Evolutionary conservation across 2,888 invertebrate genomes (phyloP).

Genomic region (Teleiodes luculella): DNA sequence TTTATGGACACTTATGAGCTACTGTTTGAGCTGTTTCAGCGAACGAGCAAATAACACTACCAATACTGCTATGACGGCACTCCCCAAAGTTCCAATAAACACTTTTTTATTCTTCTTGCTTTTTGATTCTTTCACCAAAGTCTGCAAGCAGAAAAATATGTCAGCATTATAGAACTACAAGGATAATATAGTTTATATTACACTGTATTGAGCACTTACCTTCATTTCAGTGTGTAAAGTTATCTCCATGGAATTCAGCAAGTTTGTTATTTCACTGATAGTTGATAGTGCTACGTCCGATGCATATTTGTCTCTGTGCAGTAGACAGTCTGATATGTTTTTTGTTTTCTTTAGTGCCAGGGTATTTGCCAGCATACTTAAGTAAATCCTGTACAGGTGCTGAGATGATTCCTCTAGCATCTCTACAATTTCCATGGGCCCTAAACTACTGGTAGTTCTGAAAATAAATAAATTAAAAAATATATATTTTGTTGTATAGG

Average conservation of each 20-base stretch:
- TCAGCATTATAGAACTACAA: too few species aligned
- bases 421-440: conserved; percentile 54
- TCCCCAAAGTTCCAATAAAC: conserved; percentile 58
- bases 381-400: conserved; percentile 61
- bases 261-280: conserved; percentile 53
- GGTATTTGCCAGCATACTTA: conserved; percentile 61
- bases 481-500: too few species aligned
- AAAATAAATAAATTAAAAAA: background rate
- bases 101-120: conserved; percentile 56
- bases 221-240: conserved; percentile 56
- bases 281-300: conserved; percentile 61
- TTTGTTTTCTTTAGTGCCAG: conserved; percentile 57
- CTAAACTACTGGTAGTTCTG: conserved; percentile 37
- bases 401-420: conserved; percentile 62
- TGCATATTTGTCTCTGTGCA: conserved; percentile 64
- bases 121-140: conserved; percentile 31
- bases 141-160: conserved; percentile 42
- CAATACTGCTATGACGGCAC: conserved; percentile 50
- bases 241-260: conserved; percentile 64
- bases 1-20: background rate
- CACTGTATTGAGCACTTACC: conserved; percentile 49
- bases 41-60: conserved; percentile 56
- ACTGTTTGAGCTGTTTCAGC: conserved; percentile 46
- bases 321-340: conserved; percentile 51
- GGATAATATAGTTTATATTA: too few species aligned